Conservation (phyloP, 2,888 invertebrate species). For the Agrochola litura region DNA sequence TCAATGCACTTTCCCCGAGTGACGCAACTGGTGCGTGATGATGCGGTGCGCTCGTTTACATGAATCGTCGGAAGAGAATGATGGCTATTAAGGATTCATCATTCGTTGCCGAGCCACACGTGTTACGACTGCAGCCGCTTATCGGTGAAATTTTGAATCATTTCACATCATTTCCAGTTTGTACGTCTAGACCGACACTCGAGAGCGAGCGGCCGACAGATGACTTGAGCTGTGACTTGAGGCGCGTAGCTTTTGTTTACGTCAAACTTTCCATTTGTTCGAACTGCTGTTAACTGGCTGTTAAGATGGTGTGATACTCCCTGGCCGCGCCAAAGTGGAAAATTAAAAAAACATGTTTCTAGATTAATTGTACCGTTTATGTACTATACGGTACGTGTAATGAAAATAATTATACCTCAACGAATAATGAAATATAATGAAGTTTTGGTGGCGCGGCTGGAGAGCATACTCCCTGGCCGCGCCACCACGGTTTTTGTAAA, state of each 20-base stretch:
- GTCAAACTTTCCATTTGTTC: slow-evolving; percentile 52
- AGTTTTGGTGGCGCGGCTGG: too few relatives aligned
- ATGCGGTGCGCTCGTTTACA: slow-evolving; percentile 82
- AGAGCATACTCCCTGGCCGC: too few relatives aligned
- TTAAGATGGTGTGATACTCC: too few relatives aligned
- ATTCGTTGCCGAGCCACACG: slow-evolving; percentile 66
- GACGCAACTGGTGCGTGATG: slow-evolving; percentile 82
- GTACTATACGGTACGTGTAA: too few relatives aligned
- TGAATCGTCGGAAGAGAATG: slow-evolving; percentile 78
- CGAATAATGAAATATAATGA: too few relatives aligned
- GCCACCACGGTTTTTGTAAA: too few relatives aligned
- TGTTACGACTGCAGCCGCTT: slow-evolving; percentile 65
- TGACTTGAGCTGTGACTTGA: slow-evolving; percentile 11
- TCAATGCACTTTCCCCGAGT: slow-evolving; percentile 85
- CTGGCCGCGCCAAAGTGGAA: too few relatives aligned
- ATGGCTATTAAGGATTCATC: slow-evolving; percentile 80
- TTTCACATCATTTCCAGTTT: slow-evolving; percentile 66
- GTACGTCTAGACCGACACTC: slow-evolving; percentile 64
- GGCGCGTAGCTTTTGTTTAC: slow-evolving; percentile 53
- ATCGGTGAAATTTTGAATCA: slow-evolving; percentile 71
- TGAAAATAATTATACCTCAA: too few relatives aligned
- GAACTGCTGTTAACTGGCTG: slow-evolving; percentile 22
- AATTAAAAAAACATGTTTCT: too few relatives aligned
- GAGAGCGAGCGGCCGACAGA: slow-evolving; percentile 36
- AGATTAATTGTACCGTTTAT: too few relatives aligned